These are phyloP conservation scores for Lasius fuliginosus DNA, from an alignment of 2,888 invertebrate species.

Conservation along the genomic window DNA sequence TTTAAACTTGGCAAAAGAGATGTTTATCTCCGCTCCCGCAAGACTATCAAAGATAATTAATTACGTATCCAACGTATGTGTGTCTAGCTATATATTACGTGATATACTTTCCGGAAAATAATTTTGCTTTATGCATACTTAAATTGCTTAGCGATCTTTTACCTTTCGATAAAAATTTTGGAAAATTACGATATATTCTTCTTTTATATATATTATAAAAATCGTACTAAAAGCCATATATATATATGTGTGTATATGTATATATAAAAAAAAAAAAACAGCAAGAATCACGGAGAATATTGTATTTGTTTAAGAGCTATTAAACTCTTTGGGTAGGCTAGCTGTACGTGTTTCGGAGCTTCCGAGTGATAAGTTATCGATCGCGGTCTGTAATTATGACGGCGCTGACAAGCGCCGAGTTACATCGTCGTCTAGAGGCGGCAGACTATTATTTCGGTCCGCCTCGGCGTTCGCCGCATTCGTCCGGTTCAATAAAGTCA, in stretches of 20 bases:
- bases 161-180: background rate
- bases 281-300: background rate
- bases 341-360: conserved; percentile 7
- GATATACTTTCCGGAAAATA: background rate
- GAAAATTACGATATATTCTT: background rate
- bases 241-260: too few species aligned
- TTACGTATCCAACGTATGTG: conserved; percentile 10
- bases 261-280: background rate
- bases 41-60: conserved; percentile 24
- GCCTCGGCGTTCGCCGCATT: conserved; percentile 42
- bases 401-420: conserved; percentile 36
- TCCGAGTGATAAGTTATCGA: conserved; percentile 54
- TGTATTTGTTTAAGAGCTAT: conserved; percentile 19
- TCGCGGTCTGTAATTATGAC: conserved; percentile 57
- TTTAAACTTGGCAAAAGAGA: conserved; percentile 32
- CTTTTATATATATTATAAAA: background rate
- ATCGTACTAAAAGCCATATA: background rate
- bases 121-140: background rate
- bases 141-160: background rate
- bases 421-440: conserved; percentile 41
- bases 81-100: background rate
- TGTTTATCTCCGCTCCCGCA: background rate
- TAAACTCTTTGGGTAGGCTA: conserved; percentile 26
- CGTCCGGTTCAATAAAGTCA: conserved; percentile 36
- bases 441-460: conserved; percentile 45